Base-by-base conservation (phyloP, 2,888 invertebrate genomes). In the Polyommatus iphigenia region DNA sequence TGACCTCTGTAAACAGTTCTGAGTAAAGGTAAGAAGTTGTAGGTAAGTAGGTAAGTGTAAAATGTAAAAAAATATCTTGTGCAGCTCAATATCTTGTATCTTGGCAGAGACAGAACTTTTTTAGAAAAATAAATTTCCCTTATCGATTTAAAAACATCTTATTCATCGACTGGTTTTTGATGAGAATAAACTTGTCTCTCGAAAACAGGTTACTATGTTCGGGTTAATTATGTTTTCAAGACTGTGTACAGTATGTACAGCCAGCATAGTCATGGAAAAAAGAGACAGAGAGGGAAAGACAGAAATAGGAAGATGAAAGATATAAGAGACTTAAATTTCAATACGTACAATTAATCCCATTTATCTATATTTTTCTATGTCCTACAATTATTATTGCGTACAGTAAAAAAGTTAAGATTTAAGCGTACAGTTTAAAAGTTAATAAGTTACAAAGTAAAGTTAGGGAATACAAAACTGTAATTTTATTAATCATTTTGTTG, bases 131-230 rank as follows among this genome's bases (percentile, higher is more conserved):
- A 29, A 67, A 29, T 32, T 67, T 67, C 67, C 29, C 67, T 67
- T 67, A 67, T 67, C 67, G 67, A 67, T 67, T 67, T 67, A 67
- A 67, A 15, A 67, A 32, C 67, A 32, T 81, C 83, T 84, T 83
- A 82, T 84, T 83, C 85, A 85, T 85, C 78, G 82, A 86, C 87
- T 85, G 85, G 85, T 85, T 83, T 79, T 54, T 79, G 82, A 82
- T 83, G 85, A 83, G 82, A 83, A 83, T 82, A 82, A 84, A 81
- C 82, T 80, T 79, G 83, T 82, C 81, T 77, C 57, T 77, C 41
- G 73, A 59, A 72, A 77, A 72, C 77, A 59, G 77, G 77, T 77
- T 77, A 72, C 24, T 24, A 24, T 36, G 72, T 72, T 77, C 77
- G 57, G 41, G 72, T 77, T 77, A 57, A 57, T 41, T 77, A 77